A percentile compares a stretch with the other conserved stretches of the same genome.
phyloP scores from a whole-genome alignment of 2,888 invertebrate genomes.

The Pterobdella sp. region DNA sequence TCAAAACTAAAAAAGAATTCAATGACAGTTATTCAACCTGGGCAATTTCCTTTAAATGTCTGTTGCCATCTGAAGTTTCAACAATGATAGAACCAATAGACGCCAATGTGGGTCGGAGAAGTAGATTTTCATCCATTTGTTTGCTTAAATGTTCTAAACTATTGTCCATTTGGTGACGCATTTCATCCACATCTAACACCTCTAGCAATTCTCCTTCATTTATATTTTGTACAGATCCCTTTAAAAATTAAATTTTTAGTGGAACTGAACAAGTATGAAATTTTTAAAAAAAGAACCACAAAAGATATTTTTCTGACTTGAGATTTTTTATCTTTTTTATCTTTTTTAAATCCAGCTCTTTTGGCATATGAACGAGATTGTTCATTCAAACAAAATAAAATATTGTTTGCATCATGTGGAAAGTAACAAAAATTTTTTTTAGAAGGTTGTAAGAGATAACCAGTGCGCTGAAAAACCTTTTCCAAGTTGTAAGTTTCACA shows the following conservation, averaged over 20 bases:
- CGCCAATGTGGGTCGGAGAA: constrained; percentile 64
- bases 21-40: no score
- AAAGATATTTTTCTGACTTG: neutral
- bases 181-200: constrained; percentile 62
- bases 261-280: no score
- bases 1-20: neutral
- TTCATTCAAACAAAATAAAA: neutral
- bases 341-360: neutral
- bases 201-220: constrained; percentile 66
- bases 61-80: constrained; percentile 62
- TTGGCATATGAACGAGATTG: neutral
- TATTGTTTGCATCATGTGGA: neutral
- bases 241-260: neutral
- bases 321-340: neutral
- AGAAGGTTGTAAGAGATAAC: neutral
- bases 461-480: neutral
- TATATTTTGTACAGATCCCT: constrained; percentile 58
- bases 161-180: constrained; percentile 63
- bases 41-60: constrained; percentile 76
- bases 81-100: constrained; percentile 70
- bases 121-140: constrained; percentile 70
- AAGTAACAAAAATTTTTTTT: neutral
- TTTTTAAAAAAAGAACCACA: neutral
- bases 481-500: neutral
- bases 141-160: constrained; percentile 67